Conservation (phyloP, 2,888 invertebrate genomes). For the Lypha dubia region DNA sequence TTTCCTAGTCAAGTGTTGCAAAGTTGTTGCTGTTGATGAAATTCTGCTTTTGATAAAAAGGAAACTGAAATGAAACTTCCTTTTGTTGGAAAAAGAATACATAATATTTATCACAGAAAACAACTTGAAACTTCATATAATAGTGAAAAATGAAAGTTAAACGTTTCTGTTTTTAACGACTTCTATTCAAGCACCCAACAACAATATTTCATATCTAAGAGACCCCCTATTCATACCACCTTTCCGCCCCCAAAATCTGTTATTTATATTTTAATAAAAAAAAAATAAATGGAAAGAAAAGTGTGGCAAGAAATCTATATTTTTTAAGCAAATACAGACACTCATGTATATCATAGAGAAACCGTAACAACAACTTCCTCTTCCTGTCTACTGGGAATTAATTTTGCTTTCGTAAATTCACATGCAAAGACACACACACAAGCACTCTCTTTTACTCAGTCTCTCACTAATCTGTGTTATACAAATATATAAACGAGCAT, state of each 20-base stretch:
- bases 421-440: background rate
- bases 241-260: background rate
- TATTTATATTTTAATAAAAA: constrained; percentile 14
- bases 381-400: constrained; percentile 81
- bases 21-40: constrained; percentile 13
- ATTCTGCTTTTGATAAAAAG: constrained; percentile 26
- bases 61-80: constrained; percentile 62
- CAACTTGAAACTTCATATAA: constrained; percentile 62
- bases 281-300: too few relatives aligned
- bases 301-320: constrained; percentile 35
- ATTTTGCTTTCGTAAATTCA: constrained; percentile 44
- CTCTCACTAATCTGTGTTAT: background rate
- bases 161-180: constrained; percentile 76
- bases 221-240: background rate
- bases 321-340: constrained; percentile 28
- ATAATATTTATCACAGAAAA: constrained; percentile 43
- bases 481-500: constrained; percentile 1
- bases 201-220: constrained; percentile 69
- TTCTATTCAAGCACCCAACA: constrained; percentile 64
- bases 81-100: constrained; percentile 16
- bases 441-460: background rate
- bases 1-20: constrained; percentile 27
- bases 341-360: constrained; percentile 45
- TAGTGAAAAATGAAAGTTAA: constrained; percentile 72
- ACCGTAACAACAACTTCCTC: constrained; percentile 77